Conservation (phyloP, 2,113 vertebrate genomes). For the Rhineura floridana region DNA sequence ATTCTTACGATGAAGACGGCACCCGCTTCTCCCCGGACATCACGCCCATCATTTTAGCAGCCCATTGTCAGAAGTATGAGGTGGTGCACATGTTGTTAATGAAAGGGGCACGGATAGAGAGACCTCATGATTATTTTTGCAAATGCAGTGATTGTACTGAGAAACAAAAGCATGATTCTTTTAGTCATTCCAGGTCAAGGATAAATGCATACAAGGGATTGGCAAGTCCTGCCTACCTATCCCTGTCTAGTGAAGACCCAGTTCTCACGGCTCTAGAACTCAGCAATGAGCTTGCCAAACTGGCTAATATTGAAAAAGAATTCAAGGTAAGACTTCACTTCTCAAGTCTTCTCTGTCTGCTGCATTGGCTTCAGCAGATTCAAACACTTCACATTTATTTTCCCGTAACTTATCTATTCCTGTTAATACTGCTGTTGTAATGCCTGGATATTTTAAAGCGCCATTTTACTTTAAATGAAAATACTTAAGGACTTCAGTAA, state of each 20-base stretch:
- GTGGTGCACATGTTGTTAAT: constrained; percentile 88
- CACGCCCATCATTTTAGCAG: constrained; percentile 88
- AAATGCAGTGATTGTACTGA: constrained; percentile 85
- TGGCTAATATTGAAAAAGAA: constrained; percentile 92
- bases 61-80: constrained; percentile 90
- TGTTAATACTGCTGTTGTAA: constrained; percentile 21
- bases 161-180: constrained; percentile 85
- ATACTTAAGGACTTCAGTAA: constrained; percentile 21
- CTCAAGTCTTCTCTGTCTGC: constrained; percentile 2
- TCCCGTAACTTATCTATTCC: neutral
- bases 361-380: constrained; percentile 20
- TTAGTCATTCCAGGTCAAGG: constrained; percentile 87
- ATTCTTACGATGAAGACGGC: constrained; percentile 90
- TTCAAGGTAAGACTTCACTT: constrained; percentile 81
- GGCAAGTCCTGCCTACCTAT: constrained; percentile 88
- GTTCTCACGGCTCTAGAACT: constrained; percentile 88
- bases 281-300: constrained; percentile 87
- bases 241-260: constrained; percentile 88
- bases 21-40: constrained; percentile 90
- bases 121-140: constrained; percentile 90
- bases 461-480: constrained; percentile 31
- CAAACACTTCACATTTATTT: constrained; percentile 35
- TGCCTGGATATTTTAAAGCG: constrained; percentile 23
- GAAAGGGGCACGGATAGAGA: constrained; percentile 86
- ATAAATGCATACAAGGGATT: constrained; percentile 90